These are phyloP conservation scores for Sthenelais limicola DNA, from an alignment of 2,888 invertebrate species.

Conservation along the genomic window DNA sequence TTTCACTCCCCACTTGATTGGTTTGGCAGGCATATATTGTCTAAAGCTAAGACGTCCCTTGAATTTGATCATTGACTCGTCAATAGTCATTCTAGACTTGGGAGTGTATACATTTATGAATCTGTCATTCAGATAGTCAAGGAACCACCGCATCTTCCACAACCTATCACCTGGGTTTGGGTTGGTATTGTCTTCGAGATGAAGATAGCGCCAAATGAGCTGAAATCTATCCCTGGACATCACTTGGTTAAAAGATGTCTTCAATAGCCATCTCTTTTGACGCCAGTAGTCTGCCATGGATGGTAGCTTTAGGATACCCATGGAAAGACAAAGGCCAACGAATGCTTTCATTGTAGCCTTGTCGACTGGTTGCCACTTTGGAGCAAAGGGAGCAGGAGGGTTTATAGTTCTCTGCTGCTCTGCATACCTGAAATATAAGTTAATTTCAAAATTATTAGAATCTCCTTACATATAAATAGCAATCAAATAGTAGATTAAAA, in stretches of 20 bases:
- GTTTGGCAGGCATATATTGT: conserved; percentile 29
- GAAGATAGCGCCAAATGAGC: neutral
- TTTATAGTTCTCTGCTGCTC: neutral
- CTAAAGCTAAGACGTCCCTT: conserved; percentile 28
- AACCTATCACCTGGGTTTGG: neutral
- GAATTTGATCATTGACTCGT: conserved; percentile 31
- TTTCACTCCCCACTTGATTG: conserved; percentile 33
- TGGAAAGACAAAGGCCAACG: neutral
- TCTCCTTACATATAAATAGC: too few relatives aligned
- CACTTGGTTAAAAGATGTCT: neutral
- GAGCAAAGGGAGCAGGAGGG: neutral
- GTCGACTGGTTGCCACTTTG: neutral
- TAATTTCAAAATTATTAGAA: too few relatives aligned
- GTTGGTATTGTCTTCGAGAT: neutral
- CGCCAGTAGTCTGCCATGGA: neutral
- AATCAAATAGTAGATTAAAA: too few relatives aligned
- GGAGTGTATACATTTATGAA: conserved; percentile 8
- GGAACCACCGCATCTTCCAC: conserved; percentile 8
- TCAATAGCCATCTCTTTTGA: neutral
- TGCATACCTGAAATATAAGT: too few relatives aligned
- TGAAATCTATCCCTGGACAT: neutral
- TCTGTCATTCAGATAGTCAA: neutral
- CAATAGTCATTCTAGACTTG: neutral
- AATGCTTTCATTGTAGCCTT: neutral
- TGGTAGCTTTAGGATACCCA: neutral